These are phyloP conservation scores for Spea multiplicata DNA, from an alignment of 2,113 vertebrate species.

Conservation along the genomic window DNA sequence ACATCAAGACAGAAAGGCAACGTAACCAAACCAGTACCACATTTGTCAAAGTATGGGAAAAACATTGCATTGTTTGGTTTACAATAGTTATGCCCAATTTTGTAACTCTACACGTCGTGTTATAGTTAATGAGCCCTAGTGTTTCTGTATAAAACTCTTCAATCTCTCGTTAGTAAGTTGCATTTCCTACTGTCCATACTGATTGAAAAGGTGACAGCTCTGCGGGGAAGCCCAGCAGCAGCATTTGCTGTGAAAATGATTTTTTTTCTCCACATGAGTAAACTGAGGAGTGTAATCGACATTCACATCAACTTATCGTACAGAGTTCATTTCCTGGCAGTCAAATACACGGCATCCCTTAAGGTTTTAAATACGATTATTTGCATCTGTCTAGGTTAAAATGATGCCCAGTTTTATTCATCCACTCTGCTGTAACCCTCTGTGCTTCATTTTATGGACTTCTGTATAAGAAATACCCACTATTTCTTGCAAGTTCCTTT, in stretches of 20 bases:
- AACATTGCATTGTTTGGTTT: too few species aligned
- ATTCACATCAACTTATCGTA: conserved; percentile 31
- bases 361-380: conserved; percentile 14
- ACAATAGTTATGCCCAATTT: too few species aligned
- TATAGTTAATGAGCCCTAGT: too few species aligned
- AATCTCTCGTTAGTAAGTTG: too few species aligned
- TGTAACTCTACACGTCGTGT: too few species aligned
- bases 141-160: too few species aligned
- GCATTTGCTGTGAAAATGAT: conserved; percentile 14
- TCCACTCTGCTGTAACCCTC: not conserved
- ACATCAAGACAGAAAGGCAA: too few species aligned
- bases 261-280: conserved; percentile 38
- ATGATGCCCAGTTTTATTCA: not conserved
- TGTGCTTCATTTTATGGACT: too few species aligned
- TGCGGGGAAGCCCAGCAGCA: conserved; percentile 24
- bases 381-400: conserved; percentile 22
- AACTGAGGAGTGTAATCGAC: conserved; percentile 20
- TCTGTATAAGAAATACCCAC: too few species aligned
- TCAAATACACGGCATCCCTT: conserved; percentile 19
- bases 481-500: too few species aligned
- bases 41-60: too few species aligned
- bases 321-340: conserved; percentile 31
- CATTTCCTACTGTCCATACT: conserved; percentile 8
- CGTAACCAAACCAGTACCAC: too few species aligned
- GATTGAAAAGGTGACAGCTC: conserved; percentile 7